Base-by-base conservation (phyloP, 2,888 invertebrate genomes). In the Neuroscelio doddi region DNA sequence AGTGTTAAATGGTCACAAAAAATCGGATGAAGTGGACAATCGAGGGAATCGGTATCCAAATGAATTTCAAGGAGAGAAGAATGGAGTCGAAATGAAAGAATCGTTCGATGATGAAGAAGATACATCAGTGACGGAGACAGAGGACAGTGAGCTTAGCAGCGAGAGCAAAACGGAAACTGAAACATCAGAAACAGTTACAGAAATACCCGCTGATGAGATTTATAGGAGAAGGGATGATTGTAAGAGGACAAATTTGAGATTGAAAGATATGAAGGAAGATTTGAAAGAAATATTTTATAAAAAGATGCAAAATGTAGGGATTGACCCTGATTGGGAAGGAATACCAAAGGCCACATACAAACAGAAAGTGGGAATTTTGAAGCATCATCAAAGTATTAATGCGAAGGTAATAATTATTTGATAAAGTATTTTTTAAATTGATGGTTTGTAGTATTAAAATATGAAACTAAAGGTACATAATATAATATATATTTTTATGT, bases 241-340 rank as follows among this genome's bases (percentile, higher is more conserved):
- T 24, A 49, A 46, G 27, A 21, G 12, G 2, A 49, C 41, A 1
- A 30, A 27, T 24, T 29, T 16, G 29, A 65, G 51, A 38, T 56
- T 73, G 16, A 62, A 74, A 7, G 64, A 67, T 24, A 47, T 76
- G 7, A 73, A 67, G 7, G 53, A 63, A 47, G 73, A 74, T 36
- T 51, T 85, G 69, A 75, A 81, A 44, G 76, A 80, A 1, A 80
- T 80, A 56, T 85, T 90, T 0, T 86, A 88, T 59, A 86, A 85
- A 55, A 87, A 88, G 55, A 81, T 91, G 64, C 86, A 86, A 63
- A 86, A 88, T 57, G 82, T 89, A 42, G 91, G 91, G 9, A 87
- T 91, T 14, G 90, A 90, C 75, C 89, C 90, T 1, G 86, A 89
- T 24, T 90, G 89, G 87, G 86, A 84, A 32, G 87, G 88, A 47